phyloP scores from a whole-genome alignment of 2,113 vertebrate species.

The Syngnathus scovelli region DNA sequence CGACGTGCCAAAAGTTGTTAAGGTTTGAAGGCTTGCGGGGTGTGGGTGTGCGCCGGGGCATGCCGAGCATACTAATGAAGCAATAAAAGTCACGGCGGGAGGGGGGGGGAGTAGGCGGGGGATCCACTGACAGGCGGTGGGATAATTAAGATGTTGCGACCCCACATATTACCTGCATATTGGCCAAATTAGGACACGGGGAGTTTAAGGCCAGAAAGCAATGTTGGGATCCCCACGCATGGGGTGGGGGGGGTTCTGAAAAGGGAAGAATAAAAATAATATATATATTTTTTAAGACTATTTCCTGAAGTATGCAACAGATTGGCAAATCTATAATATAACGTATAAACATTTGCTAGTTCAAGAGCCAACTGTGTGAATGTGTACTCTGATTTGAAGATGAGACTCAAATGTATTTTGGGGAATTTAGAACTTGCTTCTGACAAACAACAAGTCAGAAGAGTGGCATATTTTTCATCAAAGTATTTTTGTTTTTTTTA shows the following conservation, averaged over 20 bases:
- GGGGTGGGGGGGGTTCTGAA: constrained; percentile 26
- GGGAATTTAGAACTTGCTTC: not conserved
- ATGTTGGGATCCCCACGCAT: constrained; percentile 15
- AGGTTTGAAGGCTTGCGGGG: constrained; percentile 50
- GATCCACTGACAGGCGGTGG: constrained; percentile 68
- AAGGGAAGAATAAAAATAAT: too few relatives aligned
- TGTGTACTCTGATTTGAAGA: constrained; percentile 5
- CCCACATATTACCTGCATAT: constrained; percentile 72
- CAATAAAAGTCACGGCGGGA: constrained; percentile 90
- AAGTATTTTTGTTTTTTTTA: not conserved
- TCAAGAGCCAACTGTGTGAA: constrained; percentile 9
- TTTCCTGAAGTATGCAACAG: constrained; percentile 1
- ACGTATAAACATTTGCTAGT: constrained; percentile 6
- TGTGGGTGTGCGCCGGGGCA: constrained; percentile 73
- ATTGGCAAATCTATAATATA: not conserved
- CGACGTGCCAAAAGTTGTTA: constrained; percentile 64
- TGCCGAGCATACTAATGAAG: constrained; percentile 92
- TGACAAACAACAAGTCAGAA: not conserved
- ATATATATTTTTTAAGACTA: not conserved
- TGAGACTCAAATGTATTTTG: constrained; percentile 6
- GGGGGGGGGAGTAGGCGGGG: constrained; percentile 57
- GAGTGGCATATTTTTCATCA: constrained; percentile 3
- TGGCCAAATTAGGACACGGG: constrained; percentile 49
- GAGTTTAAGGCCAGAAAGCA: constrained; percentile 40
- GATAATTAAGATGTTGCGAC: constrained; percentile 77